phyloP scores from a whole-genome alignment of 2,888 invertebrate species.

The Drosophila lutescens region DNA sequence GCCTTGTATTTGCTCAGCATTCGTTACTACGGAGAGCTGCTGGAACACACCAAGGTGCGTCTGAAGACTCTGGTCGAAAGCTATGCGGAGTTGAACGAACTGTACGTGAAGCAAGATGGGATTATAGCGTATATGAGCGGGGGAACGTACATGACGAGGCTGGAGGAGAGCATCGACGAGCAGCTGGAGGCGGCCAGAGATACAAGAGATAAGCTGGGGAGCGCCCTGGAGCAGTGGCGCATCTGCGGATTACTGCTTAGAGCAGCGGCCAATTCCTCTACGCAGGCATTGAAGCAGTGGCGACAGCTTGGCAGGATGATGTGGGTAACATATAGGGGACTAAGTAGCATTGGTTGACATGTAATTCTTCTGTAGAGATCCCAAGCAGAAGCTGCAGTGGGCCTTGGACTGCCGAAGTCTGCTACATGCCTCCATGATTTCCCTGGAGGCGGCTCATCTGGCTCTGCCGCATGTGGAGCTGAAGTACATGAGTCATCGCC shows the following conservation, averaged over 20 bases:
- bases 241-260: slow-evolving; percentile 82
- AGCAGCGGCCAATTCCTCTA: slow-evolving; percentile 81
- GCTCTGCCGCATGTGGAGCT: slow-evolving; percentile 83
- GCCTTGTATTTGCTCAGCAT: slow-evolving; percentile 75
- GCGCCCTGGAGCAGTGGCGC: slow-evolving; percentile 84
- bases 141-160: slow-evolving; percentile 82
- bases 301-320: slow-evolving; percentile 65
- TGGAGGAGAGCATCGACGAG: slow-evolving; percentile 82
- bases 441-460: slow-evolving; percentile 82
- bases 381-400: slow-evolving; percentile 76
- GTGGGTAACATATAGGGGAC: slow-evolving; percentile 51
- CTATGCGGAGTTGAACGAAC: slow-evolving; percentile 79
- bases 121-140: slow-evolving; percentile 83
- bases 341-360: not conserved
- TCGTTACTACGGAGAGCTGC: slow-evolving; percentile 80
- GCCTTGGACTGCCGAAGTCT: slow-evolving; percentile 81
- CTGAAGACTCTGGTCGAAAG: slow-evolving; percentile 73
- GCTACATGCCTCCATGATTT: slow-evolving; percentile 81
- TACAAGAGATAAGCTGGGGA: slow-evolving; percentile 83
- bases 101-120: slow-evolving; percentile 83
- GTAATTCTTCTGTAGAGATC: slow-evolving; percentile 60
- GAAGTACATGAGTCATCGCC: slow-evolving; percentile 82
- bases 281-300: slow-evolving; percentile 81
- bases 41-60: slow-evolving; percentile 82
- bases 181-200: slow-evolving; percentile 82